Evolutionary conservation across 2,797 vertebrate species (phyloP).

Genomic region (Lepilemur ruficaudatus): DNA sequence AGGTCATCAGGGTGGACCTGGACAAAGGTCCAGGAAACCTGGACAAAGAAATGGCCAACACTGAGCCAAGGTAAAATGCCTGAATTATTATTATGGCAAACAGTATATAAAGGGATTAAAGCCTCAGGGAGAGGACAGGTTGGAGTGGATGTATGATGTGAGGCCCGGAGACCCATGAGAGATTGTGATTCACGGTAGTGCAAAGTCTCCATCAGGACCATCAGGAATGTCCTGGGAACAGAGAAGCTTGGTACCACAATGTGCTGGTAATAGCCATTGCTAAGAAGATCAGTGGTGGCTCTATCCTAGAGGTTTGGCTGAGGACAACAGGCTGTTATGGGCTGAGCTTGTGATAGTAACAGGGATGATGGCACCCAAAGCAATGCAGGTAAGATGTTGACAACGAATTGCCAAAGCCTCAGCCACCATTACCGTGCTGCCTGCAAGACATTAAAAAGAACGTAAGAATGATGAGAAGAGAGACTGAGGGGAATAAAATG

Average conservation of each 20-base stretch:
- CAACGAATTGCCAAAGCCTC: neutral
- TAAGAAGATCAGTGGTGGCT: neutral
- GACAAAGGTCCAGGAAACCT: neutral
- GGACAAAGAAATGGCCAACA: neutral
- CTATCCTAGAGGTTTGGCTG: neutral
- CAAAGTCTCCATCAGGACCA: neutral
- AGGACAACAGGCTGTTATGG: neutral
- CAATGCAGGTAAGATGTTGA: neutral
- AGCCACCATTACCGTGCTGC: neutral
- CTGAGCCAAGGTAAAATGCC: neutral
- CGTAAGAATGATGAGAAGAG: neutral
- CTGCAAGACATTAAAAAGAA: neutral
- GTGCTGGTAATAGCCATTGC: neutral
- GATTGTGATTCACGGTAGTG: neutral
- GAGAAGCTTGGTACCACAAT: neutral
- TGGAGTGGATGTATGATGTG: neutral
- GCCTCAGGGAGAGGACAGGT: too few relatives aligned
- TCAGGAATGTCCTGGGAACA: neutral
- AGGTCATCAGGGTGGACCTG: too few relatives aligned
- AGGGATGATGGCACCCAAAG: neutral
- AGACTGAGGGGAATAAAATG: neutral
- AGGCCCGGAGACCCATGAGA: neutral
- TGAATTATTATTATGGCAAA: neutral
- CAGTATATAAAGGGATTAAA: neutral
- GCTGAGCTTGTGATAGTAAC: neutral